Base-by-base conservation (phyloP, 2,888 invertebrate species). In the Drosophila villosipedis region DNA sequence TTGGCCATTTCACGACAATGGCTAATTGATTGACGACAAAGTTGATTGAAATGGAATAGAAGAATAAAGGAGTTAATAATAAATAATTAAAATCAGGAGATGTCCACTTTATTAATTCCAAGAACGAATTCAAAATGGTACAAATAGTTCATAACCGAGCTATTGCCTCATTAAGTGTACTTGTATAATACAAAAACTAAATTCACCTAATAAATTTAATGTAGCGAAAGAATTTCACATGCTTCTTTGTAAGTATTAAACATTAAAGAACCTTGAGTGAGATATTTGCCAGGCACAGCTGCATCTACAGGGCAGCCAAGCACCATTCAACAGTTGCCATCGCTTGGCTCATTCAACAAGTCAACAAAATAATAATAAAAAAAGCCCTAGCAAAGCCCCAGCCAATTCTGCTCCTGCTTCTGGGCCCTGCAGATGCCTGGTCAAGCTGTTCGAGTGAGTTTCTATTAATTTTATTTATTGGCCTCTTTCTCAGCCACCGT, bases 391-490 rank as follows among this genome's bases (percentile, higher is more conserved):
- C 55, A 82, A 74, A 82, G 49, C 65, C 68, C 39, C 28, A 30
- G 39, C 37, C 37, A 37, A 37, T 25, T 22, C 28, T 43, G 62
- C 30, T 41, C 6, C 55, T 41, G 39, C 16, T 37, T 33, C 22
- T n/a, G 22, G 41, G 55, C 54, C 53, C 63, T 50, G 59, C 14
- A 54, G 79, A 53, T 58, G 49, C 39, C 59, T 61, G 89, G 78
- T 80, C 86, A 78, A 83, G 81, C 73, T 85, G 81, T 83, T 88
- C 88, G 71, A 84, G 83, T 82, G 83, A 73, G 75, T 80, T 89
- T 65, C 84, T 84, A 90, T 90, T 86, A 89, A 86, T 86, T 90
- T 86, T 86, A 90, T 86, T 86, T 86, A 86, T 86, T 86, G 85
- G 90, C 86, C 90, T 69, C 84, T 61, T 78, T 66, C 71, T 57